Evolutionary conservation across 2,888 invertebrate species (phyloP).

Genomic region (Metallyticus violacea): DNA sequence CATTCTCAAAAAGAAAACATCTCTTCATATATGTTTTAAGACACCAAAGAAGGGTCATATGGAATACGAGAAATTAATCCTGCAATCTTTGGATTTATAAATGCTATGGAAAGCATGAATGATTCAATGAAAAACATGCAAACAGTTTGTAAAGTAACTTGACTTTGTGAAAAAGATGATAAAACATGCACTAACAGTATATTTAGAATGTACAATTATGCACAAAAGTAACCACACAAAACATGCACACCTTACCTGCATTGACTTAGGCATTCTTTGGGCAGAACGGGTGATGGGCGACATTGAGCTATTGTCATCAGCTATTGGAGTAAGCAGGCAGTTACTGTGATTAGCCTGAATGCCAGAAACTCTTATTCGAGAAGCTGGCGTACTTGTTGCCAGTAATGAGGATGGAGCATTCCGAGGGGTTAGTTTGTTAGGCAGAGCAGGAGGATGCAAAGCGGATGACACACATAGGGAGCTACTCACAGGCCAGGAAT

Average conservation of each 20-base stretch:
- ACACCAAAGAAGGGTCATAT: too few relatives aligned
- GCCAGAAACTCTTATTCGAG: slow-evolving; percentile 19
- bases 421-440: slow-evolving; percentile 22
- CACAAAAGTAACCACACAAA: background rate
- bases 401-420: slow-evolving; percentile 24
- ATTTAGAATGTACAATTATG: background rate
- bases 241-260: slow-evolving; percentile 67
- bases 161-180: background rate
- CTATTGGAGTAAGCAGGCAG: slow-evolving; percentile 51
- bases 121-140: background rate
- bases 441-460: slow-evolving; percentile 36
- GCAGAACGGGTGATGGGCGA: slow-evolving; percentile 86
- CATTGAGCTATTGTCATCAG: slow-evolving; percentile 70
- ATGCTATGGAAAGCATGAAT: too few relatives aligned
- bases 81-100: too few relatives aligned
- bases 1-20: too few relatives aligned
- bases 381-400: slow-evolving; percentile 37
- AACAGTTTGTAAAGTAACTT: background rate
- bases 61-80: too few relatives aligned
- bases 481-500: slow-evolving; percentile 18
- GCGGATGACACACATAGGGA: background rate
- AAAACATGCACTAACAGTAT: background rate
- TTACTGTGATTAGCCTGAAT: slow-evolving; percentile 37
- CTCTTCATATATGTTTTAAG: too few relatives aligned
- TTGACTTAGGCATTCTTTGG: slow-evolving; percentile 80